Conservation (phyloP, 1,140 invertebrate genomes). For the Drusus annulatus region DNA sequence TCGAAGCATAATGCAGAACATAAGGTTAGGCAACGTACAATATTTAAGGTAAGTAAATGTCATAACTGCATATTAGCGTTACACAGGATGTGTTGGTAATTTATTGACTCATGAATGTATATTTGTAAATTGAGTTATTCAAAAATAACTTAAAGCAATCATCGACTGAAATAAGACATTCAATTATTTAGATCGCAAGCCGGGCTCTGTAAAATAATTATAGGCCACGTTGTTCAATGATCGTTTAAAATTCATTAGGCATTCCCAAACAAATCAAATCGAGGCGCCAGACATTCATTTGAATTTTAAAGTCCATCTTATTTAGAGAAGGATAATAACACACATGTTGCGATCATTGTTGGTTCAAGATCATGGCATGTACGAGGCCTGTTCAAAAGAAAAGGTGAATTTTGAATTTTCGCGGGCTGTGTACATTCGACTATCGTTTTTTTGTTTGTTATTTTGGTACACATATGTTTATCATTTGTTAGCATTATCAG, state of each 20-base stretch:
- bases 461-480: no score
- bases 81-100: not conserved
- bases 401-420: no score
- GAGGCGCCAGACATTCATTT: slow-evolving; percentile 49
- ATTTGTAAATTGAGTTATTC: not conserved
- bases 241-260: slow-evolving; percentile 47
- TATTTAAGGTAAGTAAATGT: no score
- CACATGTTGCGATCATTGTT: not conserved
- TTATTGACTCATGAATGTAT: not conserved
- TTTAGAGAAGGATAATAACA: not conserved
- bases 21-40: no score
- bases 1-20: no score
- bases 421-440: no score
- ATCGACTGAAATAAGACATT: not conserved
- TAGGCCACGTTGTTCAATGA: slow-evolving; percentile 28
- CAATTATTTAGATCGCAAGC: not conserved
- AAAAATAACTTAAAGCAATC: not conserved
- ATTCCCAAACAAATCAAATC: slow-evolving; percentile 2
- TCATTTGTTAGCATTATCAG: no score
- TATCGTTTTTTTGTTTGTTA: no score
- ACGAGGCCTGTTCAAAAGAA: no score
- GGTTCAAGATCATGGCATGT: not conserved
- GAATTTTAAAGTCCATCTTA: slow-evolving; percentile 38
- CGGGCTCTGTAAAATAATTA: slow-evolving; percentile 27
- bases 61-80: not conserved